A percentile compares a stretch with the other conserved stretches of the same genome.
These are phyloP conservation scores for Cheilosia vulpina DNA, from an alignment of 2,888 invertebrate genomes.

Conservation along the genomic window DNA sequence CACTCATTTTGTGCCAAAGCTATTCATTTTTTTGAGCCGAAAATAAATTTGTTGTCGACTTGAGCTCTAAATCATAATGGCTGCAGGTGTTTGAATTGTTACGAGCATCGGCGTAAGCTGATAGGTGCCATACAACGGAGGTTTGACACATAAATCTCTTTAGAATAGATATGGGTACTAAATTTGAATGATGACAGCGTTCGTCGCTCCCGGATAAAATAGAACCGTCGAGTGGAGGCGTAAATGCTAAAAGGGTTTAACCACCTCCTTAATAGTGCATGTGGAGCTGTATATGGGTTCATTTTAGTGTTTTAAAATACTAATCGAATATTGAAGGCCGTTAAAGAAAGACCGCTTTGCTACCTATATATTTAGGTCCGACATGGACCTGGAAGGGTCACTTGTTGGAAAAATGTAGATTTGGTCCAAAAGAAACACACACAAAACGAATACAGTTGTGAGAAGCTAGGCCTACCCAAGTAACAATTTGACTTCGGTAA, in stretches of 20 bases:
- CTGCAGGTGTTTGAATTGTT: slow-evolving; percentile 7
- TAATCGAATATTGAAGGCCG: no score
- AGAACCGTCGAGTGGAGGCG: not conserved
- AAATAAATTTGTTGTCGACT: slow-evolving; percentile 18
- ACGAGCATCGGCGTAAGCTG: slow-evolving; percentile 17
- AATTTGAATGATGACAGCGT: not conserved
- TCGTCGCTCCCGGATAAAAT: not conserved
- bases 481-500: no score
- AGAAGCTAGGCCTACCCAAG: no score
- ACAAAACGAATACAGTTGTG: no score
- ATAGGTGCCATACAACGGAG: slow-evolving; percentile 11
- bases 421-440: no score
- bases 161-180: not conserved
- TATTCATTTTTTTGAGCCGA: slow-evolving; percentile 14
- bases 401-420: no score
- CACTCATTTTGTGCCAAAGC: not conserved
- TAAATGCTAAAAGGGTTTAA: not conserved
- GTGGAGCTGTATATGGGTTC: no score
- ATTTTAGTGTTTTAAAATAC: no score
- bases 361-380: no score
- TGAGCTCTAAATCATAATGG: slow-evolving; percentile 23
- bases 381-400: no score
- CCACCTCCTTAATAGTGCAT: not conserved
- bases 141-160: not conserved
- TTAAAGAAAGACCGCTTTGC: no score